Conservation (phyloP, 2,113 vertebrate species). For the Gavia stellata region DNA sequence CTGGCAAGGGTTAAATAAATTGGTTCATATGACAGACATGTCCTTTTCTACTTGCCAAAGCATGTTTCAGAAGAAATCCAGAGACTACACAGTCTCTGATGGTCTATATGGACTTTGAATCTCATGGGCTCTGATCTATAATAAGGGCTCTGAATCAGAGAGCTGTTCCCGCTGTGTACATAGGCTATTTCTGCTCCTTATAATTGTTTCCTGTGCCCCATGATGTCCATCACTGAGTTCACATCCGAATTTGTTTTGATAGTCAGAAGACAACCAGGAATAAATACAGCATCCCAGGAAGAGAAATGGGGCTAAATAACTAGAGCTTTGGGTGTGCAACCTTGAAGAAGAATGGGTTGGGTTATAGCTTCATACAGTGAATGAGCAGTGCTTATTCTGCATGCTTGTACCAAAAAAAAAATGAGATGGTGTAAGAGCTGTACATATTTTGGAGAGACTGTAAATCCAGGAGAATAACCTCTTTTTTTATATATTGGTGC, state of each 20-base stretch:
- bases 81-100: neutral
- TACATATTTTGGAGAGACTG: neutral
- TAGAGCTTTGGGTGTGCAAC: neutral
- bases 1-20: neutral
- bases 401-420: neutral
- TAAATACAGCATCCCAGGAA: neutral
- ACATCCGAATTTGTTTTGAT: neutral
- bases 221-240: neutral
- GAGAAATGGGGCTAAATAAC: neutral
- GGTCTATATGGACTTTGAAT: neutral
- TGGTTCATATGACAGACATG: neutral
- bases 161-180: neutral
- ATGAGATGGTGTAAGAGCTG: neutral
- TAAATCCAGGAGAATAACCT: neutral
- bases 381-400: neutral
- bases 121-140: neutral
- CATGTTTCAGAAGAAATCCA: neutral
- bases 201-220: neutral
- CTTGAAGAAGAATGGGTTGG: neutral
- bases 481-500: neutral
- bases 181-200: constrained; percentile 5
- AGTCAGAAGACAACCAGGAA: neutral
- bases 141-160: neutral
- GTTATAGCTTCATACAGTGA: neutral
- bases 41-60: neutral